These are phyloP conservation scores for Chaetodon auriga DNA, from an alignment of 2,113 vertebrate genomes.

Conservation along the genomic window DNA sequence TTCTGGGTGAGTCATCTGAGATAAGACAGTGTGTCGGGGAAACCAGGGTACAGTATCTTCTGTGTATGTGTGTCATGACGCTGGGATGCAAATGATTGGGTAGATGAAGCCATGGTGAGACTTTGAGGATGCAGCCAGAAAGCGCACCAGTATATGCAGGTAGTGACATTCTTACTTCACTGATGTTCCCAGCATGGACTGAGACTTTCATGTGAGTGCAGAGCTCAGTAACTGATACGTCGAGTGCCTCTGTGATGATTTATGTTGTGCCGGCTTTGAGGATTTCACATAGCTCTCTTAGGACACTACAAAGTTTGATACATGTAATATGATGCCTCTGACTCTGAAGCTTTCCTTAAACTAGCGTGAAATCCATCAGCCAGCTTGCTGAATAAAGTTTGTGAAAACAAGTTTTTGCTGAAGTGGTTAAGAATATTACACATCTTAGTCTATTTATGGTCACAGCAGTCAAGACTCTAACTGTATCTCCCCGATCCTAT, in stretches of 20 bases:
- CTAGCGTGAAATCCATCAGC: slow-evolving; percentile 65
- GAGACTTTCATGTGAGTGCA: slow-evolving; percentile 66
- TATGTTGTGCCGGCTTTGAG: slow-evolving; percentile 67
- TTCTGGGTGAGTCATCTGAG: slow-evolving; percentile 5
- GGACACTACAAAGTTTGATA: slow-evolving; percentile 70
- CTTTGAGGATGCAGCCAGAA: slow-evolving; percentile 60
- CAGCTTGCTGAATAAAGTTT: slow-evolving; percentile 61
- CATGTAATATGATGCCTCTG: slow-evolving; percentile 62
- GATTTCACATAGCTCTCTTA: slow-evolving; percentile 70
- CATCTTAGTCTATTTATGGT: slow-evolving; percentile 61
- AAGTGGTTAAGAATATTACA: slow-evolving; percentile 59
- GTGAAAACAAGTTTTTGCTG: slow-evolving; percentile 55
- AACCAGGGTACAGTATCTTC: slow-evolving; percentile 40
- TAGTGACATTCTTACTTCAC: slow-evolving; percentile 66
- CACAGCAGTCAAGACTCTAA: slow-evolving; percentile 38
- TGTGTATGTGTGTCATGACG: slow-evolving; percentile 23
- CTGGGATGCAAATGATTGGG: slow-evolving; percentile 43
- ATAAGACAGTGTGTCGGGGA: slow-evolving; percentile 37
- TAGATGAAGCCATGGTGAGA: slow-evolving; percentile 38
- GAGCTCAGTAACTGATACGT: slow-evolving; percentile 57
- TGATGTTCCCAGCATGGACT: slow-evolving; percentile 60
- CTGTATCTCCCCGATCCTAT: slow-evolving; percentile 32
- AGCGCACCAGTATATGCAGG: slow-evolving; percentile 55
- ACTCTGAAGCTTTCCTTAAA: slow-evolving; percentile 62
- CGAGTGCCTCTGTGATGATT: slow-evolving; percentile 66